phyloP scores from a whole-genome alignment of 2,797 vertebrate species.

The Merluccius polli region DNA sequence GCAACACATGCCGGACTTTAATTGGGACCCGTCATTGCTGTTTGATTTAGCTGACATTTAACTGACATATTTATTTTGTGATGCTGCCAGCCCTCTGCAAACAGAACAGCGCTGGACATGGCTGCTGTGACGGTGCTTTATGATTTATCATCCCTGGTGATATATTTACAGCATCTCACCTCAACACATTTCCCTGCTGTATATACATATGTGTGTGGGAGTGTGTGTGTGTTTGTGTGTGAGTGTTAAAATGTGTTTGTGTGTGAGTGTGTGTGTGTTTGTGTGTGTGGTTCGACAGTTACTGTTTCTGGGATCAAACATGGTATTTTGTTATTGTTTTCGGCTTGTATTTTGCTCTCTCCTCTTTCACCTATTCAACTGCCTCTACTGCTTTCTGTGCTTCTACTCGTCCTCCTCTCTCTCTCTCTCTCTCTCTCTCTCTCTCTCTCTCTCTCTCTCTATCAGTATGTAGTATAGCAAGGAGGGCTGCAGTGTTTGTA shows the following conservation, averaged over 20 bases:
- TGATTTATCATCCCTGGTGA: conserved; percentile 1
- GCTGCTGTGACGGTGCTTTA: background rate
- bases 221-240: conserved; percentile 22
- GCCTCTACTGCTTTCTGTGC: background rate
- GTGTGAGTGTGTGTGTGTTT: conserved; percentile 1
- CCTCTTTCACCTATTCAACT: background rate
- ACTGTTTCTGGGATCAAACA: conserved; percentile 22
- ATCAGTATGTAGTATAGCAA: background rate
- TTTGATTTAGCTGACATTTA: conserved; percentile 1
- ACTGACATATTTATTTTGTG: background rate
- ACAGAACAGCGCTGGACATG: background rate
- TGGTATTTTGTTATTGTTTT: background rate
- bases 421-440: no score
- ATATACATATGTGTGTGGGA: conserved; percentile 2
- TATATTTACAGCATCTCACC: background rate
- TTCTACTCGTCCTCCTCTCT: no score
- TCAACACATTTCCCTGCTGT: background rate
- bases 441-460: background rate
- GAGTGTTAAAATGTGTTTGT: no score
- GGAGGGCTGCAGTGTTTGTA: background rate
- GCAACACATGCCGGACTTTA: background rate
- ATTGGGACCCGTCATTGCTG: background rate
- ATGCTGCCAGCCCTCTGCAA: background rate
- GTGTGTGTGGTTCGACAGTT: conserved; percentile 20
- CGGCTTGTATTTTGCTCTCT: background rate